Percentiles rank a stretch among this genome's conserved stretches.
phyloP scores from a whole-genome alignment of 2,113 vertebrate species.

The Taxidea taxus region DNA sequence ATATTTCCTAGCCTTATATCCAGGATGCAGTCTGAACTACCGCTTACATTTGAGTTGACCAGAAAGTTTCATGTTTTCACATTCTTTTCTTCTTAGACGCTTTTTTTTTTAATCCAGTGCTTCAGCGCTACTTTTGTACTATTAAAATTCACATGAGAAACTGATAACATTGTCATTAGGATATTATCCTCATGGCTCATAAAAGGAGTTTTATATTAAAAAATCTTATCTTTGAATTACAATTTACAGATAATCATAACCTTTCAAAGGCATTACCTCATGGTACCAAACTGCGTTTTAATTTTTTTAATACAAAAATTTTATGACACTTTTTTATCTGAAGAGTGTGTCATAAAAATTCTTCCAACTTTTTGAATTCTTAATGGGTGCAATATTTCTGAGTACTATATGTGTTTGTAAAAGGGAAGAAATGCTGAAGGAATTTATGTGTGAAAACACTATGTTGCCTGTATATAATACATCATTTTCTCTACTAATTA shows the following conservation, averaged over 20 bases:
- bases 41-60: not conserved
- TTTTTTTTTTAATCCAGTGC: slow-evolving; percentile 27
- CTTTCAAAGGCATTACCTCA: slow-evolving; percentile 60
- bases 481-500: slow-evolving; percentile 69
- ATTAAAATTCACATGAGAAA: slow-evolving; percentile 36
- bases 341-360: slow-evolving; percentile 48
- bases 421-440: slow-evolving; percentile 65
- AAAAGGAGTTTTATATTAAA: slow-evolving; percentile 52
- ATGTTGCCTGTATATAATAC: slow-evolving; percentile 43
- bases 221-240: slow-evolving; percentile 41
- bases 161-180: slow-evolving; percentile 28
- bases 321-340: slow-evolving; percentile 57
- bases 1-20: not conserved
- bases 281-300: slow-evolving; percentile 46
- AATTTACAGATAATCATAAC: slow-evolving; percentile 26
- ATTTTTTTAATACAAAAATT: slow-evolving; percentile 30
- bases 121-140: not conserved
- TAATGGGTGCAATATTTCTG: slow-evolving; percentile 22
- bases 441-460: slow-evolving; percentile 67
- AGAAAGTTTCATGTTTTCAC: not conserved
- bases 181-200: slow-evolving; percentile 29
- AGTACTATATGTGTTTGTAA: slow-evolving; percentile 47
- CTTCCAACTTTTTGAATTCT: slow-evolving; percentile 29
- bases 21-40: not conserved
- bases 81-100: not conserved